Evolutionary conservation across 2,113 vertebrate species (phyloP), one percentile per base, ranked within the genome.

Genomic region (Chlamydotis undulata): DNA sequence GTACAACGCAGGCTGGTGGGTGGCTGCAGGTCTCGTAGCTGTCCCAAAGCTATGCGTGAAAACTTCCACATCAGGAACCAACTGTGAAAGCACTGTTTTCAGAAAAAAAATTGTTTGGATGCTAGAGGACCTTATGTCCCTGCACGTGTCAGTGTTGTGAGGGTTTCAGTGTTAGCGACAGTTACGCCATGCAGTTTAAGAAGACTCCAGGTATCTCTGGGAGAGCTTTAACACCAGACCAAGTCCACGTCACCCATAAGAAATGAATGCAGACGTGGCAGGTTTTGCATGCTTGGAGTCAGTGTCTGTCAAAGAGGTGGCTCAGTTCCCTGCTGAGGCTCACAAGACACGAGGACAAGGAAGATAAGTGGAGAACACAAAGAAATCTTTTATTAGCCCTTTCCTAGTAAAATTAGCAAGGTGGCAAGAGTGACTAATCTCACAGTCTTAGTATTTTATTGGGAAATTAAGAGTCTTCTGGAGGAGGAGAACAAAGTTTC

Each of bases 91-190:
- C 39, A 50, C 5, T 0, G 0, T 49, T 77, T 41, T 24, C 74
- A 50, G 12, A 0, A 64, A 23, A 52, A 56, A 91, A 68, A 8
- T 43, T 25, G 4, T 82, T n/a, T 43, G 78, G 78, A 4, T 87
- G n/a, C 39, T 57, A 24, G 12, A 24, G 65, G 43, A 57, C 33
- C 52, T 35, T 23, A 0, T 4, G 7, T 43, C 24, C 35, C 53
- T 49, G 25, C 50, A 31, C 1, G 1, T 16, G 31, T 6, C 33
- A 18, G 9, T 3, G 1, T 29, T 3, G 39, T 0, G 0, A 22
- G 28, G 33, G 22, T 13, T 35, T 37, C n/a, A 19, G 49, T 9
- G 14, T 6, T 17, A 18, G 28, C 5, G 25, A 1, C 0, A 6
- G 29, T 37, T 33, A 11, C 3, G 3, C 24, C 23, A 4, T 2